Evolutionary conservation across 2,888 invertebrate species (phyloP).

Genomic region (Cantharis rustica): DNA sequence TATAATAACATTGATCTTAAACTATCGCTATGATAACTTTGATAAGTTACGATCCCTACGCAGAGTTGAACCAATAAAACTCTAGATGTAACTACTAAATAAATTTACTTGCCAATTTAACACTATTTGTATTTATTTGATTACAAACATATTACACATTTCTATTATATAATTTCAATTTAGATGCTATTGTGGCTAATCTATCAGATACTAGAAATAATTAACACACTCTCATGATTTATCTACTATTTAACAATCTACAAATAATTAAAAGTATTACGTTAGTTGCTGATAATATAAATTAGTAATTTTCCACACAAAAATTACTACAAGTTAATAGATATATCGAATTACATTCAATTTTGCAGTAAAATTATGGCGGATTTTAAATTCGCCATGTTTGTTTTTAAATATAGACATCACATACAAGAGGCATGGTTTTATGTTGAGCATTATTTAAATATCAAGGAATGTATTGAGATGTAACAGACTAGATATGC

Average conservation of each 20-base stretch:
- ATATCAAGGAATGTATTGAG: neutral
- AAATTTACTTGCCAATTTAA: constrained; percentile 12
- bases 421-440: neutral
- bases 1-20: no score
- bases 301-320: neutral
- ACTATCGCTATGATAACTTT: no score
- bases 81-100: constrained; percentile 8
- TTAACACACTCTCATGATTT: constrained; percentile 26
- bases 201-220: constrained; percentile 25
- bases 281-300: constrained; percentile 1
- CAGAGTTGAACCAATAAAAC: constrained; percentile 1
- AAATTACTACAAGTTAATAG: neutral
- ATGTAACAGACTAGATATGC: neutral
- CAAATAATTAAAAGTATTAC: constrained; percentile 5
- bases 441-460: neutral
- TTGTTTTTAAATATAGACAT: neutral
- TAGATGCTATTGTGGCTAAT: constrained; percentile 25
- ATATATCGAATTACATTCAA: neutral
- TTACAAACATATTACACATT: constrained; percentile 12
- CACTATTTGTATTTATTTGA: constrained; percentile 11
- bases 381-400: neutral
- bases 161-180: constrained; percentile 16
- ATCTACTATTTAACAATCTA: constrained; percentile 23
- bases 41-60: no score
- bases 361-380: neutral